Conservation (phyloP, 2,888 invertebrate genomes). For the Balanococcus diminutus region DNA sequence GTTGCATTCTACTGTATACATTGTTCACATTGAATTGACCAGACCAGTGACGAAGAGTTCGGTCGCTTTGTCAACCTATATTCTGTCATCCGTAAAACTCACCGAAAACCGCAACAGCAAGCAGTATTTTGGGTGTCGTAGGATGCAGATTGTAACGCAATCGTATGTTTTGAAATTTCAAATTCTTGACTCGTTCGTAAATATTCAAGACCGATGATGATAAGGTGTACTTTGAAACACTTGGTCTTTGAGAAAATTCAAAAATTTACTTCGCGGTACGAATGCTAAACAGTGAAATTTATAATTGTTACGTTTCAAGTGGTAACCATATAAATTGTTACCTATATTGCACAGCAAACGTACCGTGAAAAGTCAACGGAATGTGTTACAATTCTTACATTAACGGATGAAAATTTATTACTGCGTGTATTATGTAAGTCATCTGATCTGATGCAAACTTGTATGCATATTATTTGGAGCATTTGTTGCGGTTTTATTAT, state of each 20-base stretch:
- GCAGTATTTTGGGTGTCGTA: no score
- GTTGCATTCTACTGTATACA: not conserved
- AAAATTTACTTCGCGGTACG: not conserved
- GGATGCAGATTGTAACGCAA: not conserved
- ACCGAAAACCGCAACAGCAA: not conserved
- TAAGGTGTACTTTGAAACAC: no score
- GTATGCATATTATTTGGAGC: not conserved
- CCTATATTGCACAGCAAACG: not conserved
- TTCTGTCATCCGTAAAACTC: constrained; percentile 3
- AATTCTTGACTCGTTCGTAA: no score
- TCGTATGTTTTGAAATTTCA: not conserved
- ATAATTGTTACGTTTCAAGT: constrained; percentile 8
- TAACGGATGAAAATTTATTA: not conserved
- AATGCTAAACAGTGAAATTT: not conserved
- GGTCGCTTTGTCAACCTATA: constrained; percentile 7
- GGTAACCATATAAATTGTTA: not conserved
- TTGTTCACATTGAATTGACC: constrained; percentile 16
- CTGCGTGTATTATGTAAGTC: not conserved
- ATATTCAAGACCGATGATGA: no score
- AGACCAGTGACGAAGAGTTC: not conserved
- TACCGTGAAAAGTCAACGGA: constrained; percentile 20
- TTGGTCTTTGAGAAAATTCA: no score
- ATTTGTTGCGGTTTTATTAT: constrained; percentile 33
- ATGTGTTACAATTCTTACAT: not conserved
- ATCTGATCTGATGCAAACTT: not conserved